These are phyloP conservation scores for Pharmacophagus antenor DNA, from an alignment of 2,888 invertebrate genomes.

Conservation along the genomic window DNA sequence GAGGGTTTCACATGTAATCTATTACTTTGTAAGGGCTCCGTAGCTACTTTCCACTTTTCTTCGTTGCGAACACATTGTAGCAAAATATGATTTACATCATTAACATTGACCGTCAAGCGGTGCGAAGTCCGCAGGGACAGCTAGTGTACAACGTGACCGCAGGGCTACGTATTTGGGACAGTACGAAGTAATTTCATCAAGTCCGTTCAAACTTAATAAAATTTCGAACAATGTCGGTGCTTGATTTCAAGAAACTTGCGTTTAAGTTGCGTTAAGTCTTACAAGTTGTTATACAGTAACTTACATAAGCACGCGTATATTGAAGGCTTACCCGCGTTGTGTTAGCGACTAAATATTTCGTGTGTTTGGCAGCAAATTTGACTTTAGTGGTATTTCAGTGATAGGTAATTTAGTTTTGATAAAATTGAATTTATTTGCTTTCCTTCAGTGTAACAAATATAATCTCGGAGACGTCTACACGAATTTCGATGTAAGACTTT, in stretches of 20 bases:
- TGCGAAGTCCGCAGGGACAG: too few relatives aligned
- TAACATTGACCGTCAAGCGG: too few relatives aligned
- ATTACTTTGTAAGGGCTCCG: too few relatives aligned
- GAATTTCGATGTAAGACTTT: too few relatives aligned
- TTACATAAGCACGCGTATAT: not conserved
- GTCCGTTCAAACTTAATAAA: conserved; percentile 14
- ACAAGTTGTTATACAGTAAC: conserved; percentile 8
- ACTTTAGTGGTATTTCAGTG: too few relatives aligned
- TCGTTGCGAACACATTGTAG: too few relatives aligned
- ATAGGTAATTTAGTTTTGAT: not conserved
- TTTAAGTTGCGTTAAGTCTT: conserved; percentile 12
- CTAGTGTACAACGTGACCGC: not conserved
- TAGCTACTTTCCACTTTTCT: too few relatives aligned
- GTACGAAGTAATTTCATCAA: conserved; percentile 16
- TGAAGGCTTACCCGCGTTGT: not conserved
- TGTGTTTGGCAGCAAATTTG: not conserved
- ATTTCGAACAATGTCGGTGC: conserved; percentile 21
- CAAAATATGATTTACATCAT: too few relatives aligned
- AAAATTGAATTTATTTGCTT: too few relatives aligned
- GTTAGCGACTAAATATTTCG: not conserved
- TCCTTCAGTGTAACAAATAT: too few relatives aligned
- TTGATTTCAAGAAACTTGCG: conserved; percentile 16
- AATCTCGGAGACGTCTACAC: too few relatives aligned
- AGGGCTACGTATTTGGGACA: conserved; percentile 6
- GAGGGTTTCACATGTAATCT: too few relatives aligned